Base-by-base conservation (phyloP, 1,140 invertebrate genomes). In the Eupristina koningsbergeri region DNA sequence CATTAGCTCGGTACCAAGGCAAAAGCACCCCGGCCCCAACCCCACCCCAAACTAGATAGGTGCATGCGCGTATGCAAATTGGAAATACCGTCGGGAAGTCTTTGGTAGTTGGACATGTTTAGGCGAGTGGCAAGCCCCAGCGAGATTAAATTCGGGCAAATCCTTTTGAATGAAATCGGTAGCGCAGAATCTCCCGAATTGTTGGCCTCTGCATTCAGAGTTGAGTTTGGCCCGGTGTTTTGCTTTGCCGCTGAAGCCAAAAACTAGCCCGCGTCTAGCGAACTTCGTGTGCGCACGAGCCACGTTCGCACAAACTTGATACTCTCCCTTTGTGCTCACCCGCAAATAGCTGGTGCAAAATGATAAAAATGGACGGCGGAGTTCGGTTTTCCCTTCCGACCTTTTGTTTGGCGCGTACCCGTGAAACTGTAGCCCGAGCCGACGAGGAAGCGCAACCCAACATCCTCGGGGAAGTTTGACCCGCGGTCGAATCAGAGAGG, bases 21-120 rank as follows among this genome's bases (percentile, higher is more conserved):
- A n/a, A n/a, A n/a, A n/a, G n/a, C n/a, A n/a, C n/a, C n/a, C n/a
- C 76, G 76, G n/a, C n/a, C n/a, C n/a, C n/a, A n/a, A n/a, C n/a
- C n/a, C n/a, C n/a, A n/a, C n/a, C n/a, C n/a, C 29, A 74, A 3
- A 29, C 26, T 29, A 69, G 64, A 69, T 80, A 80, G 69, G 36
- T 53, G 63, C 63, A 69, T 53, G 36, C 69, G 41, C 29, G 31
- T 83, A 83, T 83, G 74, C 81, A 83, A 83, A 83, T 77, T 83
- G 74, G 73, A 83, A 83, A 83, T 77, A n/a, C 31, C 34, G 9
- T 5, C 26, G 58, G 13, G 47, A 7, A 26, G 31, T 15, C 61
- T 11, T 0, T 50, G 31, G 50, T 58, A 80, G 45, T 69, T 80
- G 39, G 36, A 80, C 47, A 45, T 80, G 78, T 80, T 77, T 76